Conservation (phyloP, 1,140 invertebrate species). For the Stegodyphus mimosarum region DNA sequence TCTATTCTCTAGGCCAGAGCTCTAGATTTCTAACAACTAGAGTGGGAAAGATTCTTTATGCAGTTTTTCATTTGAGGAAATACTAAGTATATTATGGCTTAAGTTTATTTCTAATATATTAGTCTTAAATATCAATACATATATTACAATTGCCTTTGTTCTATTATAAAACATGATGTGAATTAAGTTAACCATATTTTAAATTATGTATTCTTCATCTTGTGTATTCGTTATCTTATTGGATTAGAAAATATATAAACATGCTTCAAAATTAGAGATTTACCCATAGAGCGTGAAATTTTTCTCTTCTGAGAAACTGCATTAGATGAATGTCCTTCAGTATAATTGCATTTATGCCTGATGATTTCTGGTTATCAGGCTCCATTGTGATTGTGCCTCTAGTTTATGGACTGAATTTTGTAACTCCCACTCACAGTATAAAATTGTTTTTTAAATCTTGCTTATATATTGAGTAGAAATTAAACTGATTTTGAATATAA, state of each 20-base stretch:
- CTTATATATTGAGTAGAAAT: conserved; percentile 45
- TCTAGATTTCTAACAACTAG: conserved; percentile 24
- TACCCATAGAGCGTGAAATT: neutral
- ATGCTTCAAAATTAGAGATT: no score
- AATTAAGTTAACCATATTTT: no score
- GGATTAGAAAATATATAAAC: no score
- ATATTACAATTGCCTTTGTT: no score
- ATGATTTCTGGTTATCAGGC: conserved; percentile 4
- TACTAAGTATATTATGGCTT: neutral
- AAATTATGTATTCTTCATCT: no score
- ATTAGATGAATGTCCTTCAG: conserved; percentile 8
- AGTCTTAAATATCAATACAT: no score
- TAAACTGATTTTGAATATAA: conserved; percentile 2
- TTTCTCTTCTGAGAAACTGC: conserved; percentile 12
- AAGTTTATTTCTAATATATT: neutral
- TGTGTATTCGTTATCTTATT: no score
- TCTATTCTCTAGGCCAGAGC: neutral
- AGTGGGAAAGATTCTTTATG: conserved; percentile 18
- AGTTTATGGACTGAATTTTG: conserved; percentile 27
- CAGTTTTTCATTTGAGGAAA: conserved; percentile 8
- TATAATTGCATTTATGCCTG: conserved; percentile 39
- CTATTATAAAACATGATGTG: no score
- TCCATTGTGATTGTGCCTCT: conserved; percentile 40
- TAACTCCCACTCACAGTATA: conserved; percentile 2
- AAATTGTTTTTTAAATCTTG: conserved; percentile 32